Percentiles rank a stretch among this genome's conserved stretches.
phyloP scores from a whole-genome alignment of 2,888 invertebrate genomes.

The Melinopterus prodromus region DNA sequence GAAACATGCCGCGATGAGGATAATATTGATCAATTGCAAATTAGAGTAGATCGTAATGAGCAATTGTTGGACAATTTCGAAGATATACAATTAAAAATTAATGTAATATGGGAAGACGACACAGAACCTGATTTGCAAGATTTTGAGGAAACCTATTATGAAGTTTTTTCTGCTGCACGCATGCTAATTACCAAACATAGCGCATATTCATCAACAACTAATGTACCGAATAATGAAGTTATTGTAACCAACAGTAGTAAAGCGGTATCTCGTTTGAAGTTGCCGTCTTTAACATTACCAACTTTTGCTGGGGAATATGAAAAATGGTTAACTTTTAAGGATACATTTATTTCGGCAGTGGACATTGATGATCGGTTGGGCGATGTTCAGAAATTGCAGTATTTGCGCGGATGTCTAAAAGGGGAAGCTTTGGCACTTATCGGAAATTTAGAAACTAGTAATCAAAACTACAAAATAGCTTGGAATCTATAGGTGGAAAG shows the following conservation, averaged over 20 bases:
- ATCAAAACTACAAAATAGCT: slow-evolving; percentile 36
- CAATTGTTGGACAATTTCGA: no score
- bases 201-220: background rate
- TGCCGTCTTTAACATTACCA: no score
- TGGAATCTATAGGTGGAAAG: slow-evolving; percentile 39
- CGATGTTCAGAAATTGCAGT: background rate
- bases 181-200: background rate
- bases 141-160: background rate
- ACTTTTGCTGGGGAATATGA: background rate
- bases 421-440: background rate
- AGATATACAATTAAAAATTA: background rate
- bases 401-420: background rate
- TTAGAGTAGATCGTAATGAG: background rate
- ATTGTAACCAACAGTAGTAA: background rate
- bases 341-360: background rate
- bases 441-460: background rate
- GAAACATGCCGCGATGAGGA: background rate
- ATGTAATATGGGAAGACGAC: background rate
- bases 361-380: background rate
- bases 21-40: background rate
- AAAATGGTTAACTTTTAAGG: background rate
- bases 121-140: background rate
- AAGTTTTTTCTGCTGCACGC: background rate
- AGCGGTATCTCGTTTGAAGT: no score
- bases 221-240: background rate